Evolutionary conservation across 2,888 invertebrate species (phyloP).

Genomic region (Maniola hyperantus): DNA sequence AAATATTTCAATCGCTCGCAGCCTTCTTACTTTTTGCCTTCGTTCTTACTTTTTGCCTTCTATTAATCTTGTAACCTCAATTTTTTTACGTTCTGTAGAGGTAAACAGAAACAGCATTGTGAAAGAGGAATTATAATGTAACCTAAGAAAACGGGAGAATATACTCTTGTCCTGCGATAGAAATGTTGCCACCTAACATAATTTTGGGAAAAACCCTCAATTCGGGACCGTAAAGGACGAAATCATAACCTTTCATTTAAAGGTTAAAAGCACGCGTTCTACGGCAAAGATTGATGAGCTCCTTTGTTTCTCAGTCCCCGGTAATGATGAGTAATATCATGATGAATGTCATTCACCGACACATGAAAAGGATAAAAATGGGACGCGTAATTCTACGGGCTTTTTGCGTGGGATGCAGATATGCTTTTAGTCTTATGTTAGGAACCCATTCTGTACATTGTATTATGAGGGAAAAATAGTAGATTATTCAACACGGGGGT

Average conservation of each 20-base stretch:
- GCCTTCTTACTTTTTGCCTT: too few species aligned
- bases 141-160: too few species aligned
- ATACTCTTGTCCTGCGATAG: too few species aligned
- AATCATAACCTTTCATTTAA: constrained; percentile 18
- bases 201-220: not conserved
- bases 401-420: constrained; percentile 10
- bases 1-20: too few species aligned
- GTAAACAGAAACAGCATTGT: too few species aligned
- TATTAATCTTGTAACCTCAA: too few species aligned
- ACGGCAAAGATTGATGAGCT: constrained; percentile 58
- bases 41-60: too few species aligned
- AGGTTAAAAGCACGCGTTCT: constrained; percentile 34
- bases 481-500: too few species aligned
- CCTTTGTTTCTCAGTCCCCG: constrained; percentile 54
- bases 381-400: constrained; percentile 6
- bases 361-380: constrained; percentile 20
- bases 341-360: constrained; percentile 52
- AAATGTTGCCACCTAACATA: not conserved
- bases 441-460: not conserved
- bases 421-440: constrained; percentile 1
- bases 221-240: not conserved
- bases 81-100: too few species aligned
- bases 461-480: not conserved
- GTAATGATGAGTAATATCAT: constrained; percentile 62
- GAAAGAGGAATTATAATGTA: too few species aligned